Conservation (phyloP, 2,113 vertebrate genomes). For the Centropus unirufus region DNA sequence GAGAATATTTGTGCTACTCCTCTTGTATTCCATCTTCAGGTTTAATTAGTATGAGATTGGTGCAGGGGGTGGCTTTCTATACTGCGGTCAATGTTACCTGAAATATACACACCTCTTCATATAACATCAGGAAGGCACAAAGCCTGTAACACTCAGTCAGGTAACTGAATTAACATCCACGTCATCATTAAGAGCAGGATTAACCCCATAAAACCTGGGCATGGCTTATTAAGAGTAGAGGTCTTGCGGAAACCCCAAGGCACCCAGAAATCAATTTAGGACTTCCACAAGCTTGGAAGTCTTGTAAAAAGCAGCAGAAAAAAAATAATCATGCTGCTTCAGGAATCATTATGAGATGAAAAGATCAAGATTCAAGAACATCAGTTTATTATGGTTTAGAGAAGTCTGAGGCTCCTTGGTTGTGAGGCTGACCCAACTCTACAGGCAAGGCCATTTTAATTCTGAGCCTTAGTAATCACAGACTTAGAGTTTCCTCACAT, state of each 20-base stretch:
- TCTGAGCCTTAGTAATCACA: neutral
- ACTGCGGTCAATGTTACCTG: neutral
- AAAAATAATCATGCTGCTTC: slow-evolving; percentile 39
- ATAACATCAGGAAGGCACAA: neutral
- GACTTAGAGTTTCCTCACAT: neutral
- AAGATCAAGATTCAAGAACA: slow-evolving; percentile 33
- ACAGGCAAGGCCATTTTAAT: neutral
- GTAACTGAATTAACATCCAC: neutral
- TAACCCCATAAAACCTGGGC: neutral
- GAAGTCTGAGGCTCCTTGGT: neutral
- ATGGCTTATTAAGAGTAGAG: neutral
- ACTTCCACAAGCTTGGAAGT: slow-evolving; percentile 31
- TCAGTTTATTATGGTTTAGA: neutral
- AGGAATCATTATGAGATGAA: slow-evolving; percentile 17
- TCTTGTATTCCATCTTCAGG: neutral
- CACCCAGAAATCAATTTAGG: slow-evolving; percentile 2
- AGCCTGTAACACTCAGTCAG: neutral
- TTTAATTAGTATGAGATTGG: neutral
- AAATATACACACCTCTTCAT: neutral
- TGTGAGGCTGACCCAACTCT: neutral
- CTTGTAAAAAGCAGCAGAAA: slow-evolving; percentile 29
- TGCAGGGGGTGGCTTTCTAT: neutral
- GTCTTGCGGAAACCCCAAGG: neutral
- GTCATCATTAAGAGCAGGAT: neutral
- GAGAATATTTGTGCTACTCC: neutral